phyloP scores from a whole-genome alignment of 1,140 invertebrate species.

The Drosophila parabipectinata region DNA sequence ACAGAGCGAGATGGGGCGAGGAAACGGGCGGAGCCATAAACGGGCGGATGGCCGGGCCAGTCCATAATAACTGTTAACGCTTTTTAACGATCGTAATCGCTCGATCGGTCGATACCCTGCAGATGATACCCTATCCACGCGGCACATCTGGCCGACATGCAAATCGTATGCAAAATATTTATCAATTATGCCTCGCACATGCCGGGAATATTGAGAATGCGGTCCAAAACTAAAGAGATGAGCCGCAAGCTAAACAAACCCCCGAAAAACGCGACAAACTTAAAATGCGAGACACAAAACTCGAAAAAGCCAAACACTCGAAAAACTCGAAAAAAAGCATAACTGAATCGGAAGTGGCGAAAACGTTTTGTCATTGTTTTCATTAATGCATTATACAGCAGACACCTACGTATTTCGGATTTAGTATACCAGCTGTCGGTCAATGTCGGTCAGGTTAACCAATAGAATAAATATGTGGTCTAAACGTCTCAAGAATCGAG shows the following conservation, averaged over 20 bases:
- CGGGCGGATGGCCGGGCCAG: slow-evolving; percentile 1
- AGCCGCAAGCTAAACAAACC: neutral
- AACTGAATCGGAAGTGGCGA: slow-evolving; percentile 70
- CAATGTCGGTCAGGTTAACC: slow-evolving; percentile 80
- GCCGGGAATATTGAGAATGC: slow-evolving; percentile 58
- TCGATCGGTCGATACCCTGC: neutral
- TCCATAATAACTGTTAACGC: slow-evolving; percentile 39
- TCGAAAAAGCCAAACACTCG: slow-evolving; percentile 24
- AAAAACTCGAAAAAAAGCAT: slow-evolving; percentile 24
- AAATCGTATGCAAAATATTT: slow-evolving; percentile 57
- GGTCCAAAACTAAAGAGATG: slow-evolving; percentile 3
- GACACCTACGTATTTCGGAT: slow-evolving; percentile 35
- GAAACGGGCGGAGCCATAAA: slow-evolving; percentile 48
- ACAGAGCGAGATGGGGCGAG: slow-evolving; percentile 26
- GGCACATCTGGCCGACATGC: slow-evolving; percentile 44
- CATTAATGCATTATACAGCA: slow-evolving; percentile 47
- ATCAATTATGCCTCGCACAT: slow-evolving; percentile 60
- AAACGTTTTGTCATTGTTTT: slow-evolving; percentile 72
- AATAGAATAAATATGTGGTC: slow-evolving; percentile 43
- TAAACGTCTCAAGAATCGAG: slow-evolving; percentile 48
- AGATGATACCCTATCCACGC: slow-evolving; percentile 1
- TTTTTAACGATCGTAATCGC: slow-evolving; percentile 17
- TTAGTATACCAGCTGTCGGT: slow-evolving; percentile 52
- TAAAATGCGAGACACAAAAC: slow-evolving; percentile 40
- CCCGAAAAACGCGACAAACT: slow-evolving; percentile 10